Base-by-base conservation (phyloP, 2,113 vertebrate species). In the Herpetotheres cachinnans region DNA sequence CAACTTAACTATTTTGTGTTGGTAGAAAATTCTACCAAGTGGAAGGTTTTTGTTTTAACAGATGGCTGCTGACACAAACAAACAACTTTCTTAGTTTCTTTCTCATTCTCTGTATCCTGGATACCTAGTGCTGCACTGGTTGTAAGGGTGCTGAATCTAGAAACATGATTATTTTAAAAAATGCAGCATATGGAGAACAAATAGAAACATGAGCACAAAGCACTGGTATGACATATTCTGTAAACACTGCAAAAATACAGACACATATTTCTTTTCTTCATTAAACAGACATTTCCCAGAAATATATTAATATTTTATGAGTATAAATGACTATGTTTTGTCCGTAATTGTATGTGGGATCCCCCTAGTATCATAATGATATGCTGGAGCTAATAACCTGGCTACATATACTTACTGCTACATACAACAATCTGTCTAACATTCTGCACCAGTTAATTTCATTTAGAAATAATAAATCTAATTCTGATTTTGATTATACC, bases 51-150 rank as follows among this genome's bases (percentile, higher is more conserved):
- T 85, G 62, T 90, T 96, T 80, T 92, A 97, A 96, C 96, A 97
- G 97, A 97, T 97, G 96, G 97, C 93, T 95, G 91, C 89, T 97
- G 89, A 97, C 93, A 96, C 62, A 93, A 95, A 86, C 89, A 95
- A 96, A 82, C 89, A 97, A 96, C 94, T 97, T 94, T 62, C 88
- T 90, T 86, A 34, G 71, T 78, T 94, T 90, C 96, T 86, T 89
- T 89, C 93, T 96, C 81, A 27, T 89, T 66, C 81, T 70, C 94
- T 66, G 97, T 97, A 95, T 97, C 96, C 96, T 97, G 94, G 97
- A 97, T 97, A 97, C 97, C 78, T 82, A 87, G 87, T 88, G 89
- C 93, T 91, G 81, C 29, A 42, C 58, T 94, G 81, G 42, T 67
- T 87, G 58, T 85, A 96, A 91, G 84, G 93, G 58, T 88, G 89